A percentile compares a stretch with the other conserved stretches of the same genome.
phyloP scores from a whole-genome alignment of 2,888 invertebrate species.

The Latrodectus hesperus region DNA sequence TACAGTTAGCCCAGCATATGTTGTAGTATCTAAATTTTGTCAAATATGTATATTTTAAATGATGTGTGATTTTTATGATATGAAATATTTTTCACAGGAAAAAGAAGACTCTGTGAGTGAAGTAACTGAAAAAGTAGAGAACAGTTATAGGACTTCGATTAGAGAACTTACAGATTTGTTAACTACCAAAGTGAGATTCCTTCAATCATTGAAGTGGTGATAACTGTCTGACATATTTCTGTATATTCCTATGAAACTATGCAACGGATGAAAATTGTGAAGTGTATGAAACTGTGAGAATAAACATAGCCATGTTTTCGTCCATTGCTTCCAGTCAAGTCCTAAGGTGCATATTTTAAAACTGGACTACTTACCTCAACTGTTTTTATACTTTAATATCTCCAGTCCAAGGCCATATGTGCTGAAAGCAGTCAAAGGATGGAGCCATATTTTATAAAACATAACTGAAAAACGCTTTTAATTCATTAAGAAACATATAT shows the following conservation, averaged over 20 bases:
- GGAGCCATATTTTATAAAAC: slow-evolving; percentile 5
- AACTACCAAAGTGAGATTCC: slow-evolving; percentile 79
- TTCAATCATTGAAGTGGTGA: slow-evolving; percentile 72
- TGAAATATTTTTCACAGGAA: slow-evolving; percentile 38
- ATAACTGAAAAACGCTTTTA: not conserved
- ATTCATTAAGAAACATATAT: no score
- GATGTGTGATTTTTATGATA: not conserved
- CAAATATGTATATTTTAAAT: not conserved
- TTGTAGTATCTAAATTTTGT: no score
- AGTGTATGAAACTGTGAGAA: slow-evolving; percentile 14
- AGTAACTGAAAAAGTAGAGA: slow-evolving; percentile 74
- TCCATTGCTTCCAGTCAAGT: slow-evolving; percentile 42
- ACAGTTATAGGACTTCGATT: slow-evolving; percentile 78
- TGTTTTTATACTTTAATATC: slow-evolving; percentile 53
- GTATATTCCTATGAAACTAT: slow-evolving; percentile 61
- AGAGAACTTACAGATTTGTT: slow-evolving; percentile 78
- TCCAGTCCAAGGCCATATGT: slow-evolving; percentile 11
- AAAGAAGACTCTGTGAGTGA: slow-evolving; percentile 52
- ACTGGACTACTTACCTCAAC: slow-evolving; percentile 44
- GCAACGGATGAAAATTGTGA: slow-evolving; percentile 15
- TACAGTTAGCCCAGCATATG: no score
- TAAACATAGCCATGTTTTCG: slow-evolving; percentile 33
- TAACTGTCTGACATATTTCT: slow-evolving; percentile 10
- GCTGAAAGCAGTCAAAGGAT: slow-evolving; percentile 32
- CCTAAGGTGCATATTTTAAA: slow-evolving; percentile 39